phyloP scores from a whole-genome alignment of 2,888 invertebrate species.

The Drosophila monieri region DNA sequence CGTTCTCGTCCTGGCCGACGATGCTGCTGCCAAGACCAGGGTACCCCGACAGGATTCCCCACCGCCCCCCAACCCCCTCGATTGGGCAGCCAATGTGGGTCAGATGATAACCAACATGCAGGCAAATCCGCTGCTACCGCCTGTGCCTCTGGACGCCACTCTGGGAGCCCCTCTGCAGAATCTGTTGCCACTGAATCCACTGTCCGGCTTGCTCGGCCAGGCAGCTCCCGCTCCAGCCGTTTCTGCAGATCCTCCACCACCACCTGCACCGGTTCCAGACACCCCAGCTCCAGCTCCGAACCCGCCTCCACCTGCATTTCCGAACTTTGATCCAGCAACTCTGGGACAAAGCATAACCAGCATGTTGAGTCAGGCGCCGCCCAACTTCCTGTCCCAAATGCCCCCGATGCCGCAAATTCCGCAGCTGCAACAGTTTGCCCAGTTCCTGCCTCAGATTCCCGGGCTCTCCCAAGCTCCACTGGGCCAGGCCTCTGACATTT shows the following conservation, averaged over 20 bases:
- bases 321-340: constrained; percentile 31
- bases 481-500: constrained; percentile 70
- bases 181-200: constrained; percentile 5
- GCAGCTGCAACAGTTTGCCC: constrained; percentile 35
- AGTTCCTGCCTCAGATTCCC: constrained; percentile 45
- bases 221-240: constrained; percentile 19
- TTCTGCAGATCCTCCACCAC: constrained; percentile 12
- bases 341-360: constrained; percentile 16
- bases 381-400: constrained; percentile 10
- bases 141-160: not conserved
- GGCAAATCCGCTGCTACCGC: constrained; percentile 9
- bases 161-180: constrained; percentile 23
- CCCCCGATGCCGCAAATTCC: not conserved
- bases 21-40: constrained; percentile 56
- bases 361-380: constrained; percentile 48
- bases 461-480: not conserved
- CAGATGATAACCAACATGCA: constrained; percentile 39
- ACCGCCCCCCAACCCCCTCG: not conserved
- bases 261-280: not conserved
- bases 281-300: not conserved
- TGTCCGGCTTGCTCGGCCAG: constrained; percentile 46
- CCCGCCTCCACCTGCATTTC: not conserved
- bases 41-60: constrained; percentile 55
- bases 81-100: not conserved
- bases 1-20: constrained; percentile 77